phyloP scores from a whole-genome alignment of 1,140 invertebrate genomes.

The Plectus sambesii region DNA sequence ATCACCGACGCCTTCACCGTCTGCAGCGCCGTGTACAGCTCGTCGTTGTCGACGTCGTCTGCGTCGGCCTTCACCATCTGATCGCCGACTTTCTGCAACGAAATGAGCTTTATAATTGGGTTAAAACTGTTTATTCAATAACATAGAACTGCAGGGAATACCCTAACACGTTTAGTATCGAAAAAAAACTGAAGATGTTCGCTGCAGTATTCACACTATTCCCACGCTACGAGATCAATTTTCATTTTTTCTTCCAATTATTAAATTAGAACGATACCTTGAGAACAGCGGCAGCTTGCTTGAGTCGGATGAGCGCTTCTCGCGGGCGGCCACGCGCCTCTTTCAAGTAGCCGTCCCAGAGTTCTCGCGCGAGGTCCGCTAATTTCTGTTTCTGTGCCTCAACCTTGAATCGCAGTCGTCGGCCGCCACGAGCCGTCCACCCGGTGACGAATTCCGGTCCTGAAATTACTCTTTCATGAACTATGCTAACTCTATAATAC shows the following conservation, averaged over 20 bases:
- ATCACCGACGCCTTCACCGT: slow-evolving; percentile 68
- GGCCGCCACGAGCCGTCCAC: slow-evolving; percentile 65
- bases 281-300: slow-evolving; percentile 66
- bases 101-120: too few species aligned
- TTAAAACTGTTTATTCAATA: too few species aligned
- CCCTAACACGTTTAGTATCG: too few species aligned
- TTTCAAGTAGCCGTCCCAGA: slow-evolving; percentile 75
- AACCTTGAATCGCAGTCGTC: slow-evolving; percentile 64
- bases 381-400: slow-evolving; percentile 58
- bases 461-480: slow-evolving; percentile 3
- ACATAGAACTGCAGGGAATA: too few species aligned
- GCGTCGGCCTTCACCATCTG: too few species aligned
- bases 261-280: slow-evolving; percentile 64
- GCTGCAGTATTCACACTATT: too few species aligned
- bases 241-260: too few species aligned
- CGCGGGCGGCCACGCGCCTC: slow-evolving; percentile 72
- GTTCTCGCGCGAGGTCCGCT: slow-evolving; percentile 62
- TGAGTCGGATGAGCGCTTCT: slow-evolving; percentile 71
- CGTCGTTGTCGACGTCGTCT: too few species aligned
- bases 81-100: too few species aligned
- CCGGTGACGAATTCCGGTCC: slow-evolving; percentile 66
- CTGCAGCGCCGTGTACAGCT: slow-evolving; percentile 58
- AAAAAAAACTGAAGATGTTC: too few species aligned
- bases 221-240: too few species aligned
- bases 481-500: too few species aligned